phyloP scores from a whole-genome alignment of 2,113 vertebrate genomes.

The Psittacula cyanocephala region DNA sequence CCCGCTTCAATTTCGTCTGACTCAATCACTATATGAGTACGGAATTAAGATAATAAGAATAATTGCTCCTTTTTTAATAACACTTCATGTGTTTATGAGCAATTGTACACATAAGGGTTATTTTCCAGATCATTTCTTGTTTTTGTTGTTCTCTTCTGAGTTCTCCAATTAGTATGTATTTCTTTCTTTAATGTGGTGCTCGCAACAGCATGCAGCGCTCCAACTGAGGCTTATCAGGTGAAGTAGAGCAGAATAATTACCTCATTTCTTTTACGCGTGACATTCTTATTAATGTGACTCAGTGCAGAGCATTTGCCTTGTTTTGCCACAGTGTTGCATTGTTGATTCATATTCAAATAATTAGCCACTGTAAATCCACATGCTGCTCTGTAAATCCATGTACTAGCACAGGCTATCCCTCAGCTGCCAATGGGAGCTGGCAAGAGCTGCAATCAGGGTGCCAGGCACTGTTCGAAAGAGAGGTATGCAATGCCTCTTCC shows the following conservation, averaged over 20 bases:
- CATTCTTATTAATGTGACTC: conserved; percentile 57
- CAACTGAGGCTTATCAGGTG: conserved; percentile 56
- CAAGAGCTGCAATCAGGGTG: neutral
- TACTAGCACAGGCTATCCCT: neutral
- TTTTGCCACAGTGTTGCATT: conserved; percentile 51
- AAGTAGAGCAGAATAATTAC: conserved; percentile 72
- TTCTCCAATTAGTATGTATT: conserved; percentile 46
- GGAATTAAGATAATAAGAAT: conserved; percentile 35
- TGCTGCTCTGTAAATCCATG: accelerated
- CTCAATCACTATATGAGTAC: neutral
- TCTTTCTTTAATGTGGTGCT: conserved; percentile 13
- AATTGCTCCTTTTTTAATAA: conserved; percentile 7
- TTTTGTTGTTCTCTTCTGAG: conserved; percentile 32
- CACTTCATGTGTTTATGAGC: conserved; percentile 28
- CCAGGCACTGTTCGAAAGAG: neutral
- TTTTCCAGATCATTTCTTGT: conserved; percentile 31
- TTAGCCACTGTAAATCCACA: neutral
- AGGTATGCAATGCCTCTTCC: neutral
- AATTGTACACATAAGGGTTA: neutral
- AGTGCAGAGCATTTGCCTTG: conserved; percentile 1
- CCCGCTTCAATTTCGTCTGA: neutral
- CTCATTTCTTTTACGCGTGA: conserved; percentile 53
- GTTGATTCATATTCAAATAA: conserved; percentile 46
- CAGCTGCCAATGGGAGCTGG: neutral
- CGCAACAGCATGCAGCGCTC: conserved; percentile 14